Evolutionary conservation across 2,797 vertebrate genomes (phyloP), one percentile per base, ranked within the genome.

Genomic region (Gambusia yucatana): DNA sequence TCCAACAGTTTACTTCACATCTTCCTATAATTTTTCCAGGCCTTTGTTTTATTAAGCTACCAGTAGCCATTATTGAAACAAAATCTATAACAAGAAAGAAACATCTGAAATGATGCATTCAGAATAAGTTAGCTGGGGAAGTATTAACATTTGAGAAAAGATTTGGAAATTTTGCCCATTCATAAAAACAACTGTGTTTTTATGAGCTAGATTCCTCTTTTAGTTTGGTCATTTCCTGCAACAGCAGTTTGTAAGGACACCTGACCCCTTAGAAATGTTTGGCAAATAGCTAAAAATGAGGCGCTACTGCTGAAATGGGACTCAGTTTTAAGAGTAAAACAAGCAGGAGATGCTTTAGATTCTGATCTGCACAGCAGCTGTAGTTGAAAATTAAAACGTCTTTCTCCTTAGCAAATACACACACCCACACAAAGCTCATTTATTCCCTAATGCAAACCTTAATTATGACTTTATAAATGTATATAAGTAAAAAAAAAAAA

Each of bases 371-470:
- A 50, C 41, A 8, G 3, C 46, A 39, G 61, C 7, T 65, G 61
- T 0, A 20, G 50, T 28, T 75, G 39, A 43, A n/a, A n/a, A 69
- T 43, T 46, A 71, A 14, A n/a, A 30, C 7, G 6, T 44, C 43
- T 16, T 46, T 6, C n/a, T 28, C n/a, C n/a, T 44, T n/a, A 46
- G 43, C 67, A 71, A 44, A 71, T 25, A n/a, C 61, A 78, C 82
- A 85, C 81, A 25, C 33, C 3, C 36, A 25, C 36, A 67, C 63
- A 67, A 67, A 67, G 9, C 36, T 41, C 36, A 90, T 88, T 33
- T 83, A 81, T 78, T 83, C 83, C 9, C 6, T 76, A 84, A 90
- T 87, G 81, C 74, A 84, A 88, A 85, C 47, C 39, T 78, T 86
- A 88, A 87, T 72, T 5, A n/a, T 25, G 71, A 79, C 59, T 89